phyloP scores from a whole-genome alignment of 2,797 vertebrate genomes.

The Sciurus carolinensis region DNA sequence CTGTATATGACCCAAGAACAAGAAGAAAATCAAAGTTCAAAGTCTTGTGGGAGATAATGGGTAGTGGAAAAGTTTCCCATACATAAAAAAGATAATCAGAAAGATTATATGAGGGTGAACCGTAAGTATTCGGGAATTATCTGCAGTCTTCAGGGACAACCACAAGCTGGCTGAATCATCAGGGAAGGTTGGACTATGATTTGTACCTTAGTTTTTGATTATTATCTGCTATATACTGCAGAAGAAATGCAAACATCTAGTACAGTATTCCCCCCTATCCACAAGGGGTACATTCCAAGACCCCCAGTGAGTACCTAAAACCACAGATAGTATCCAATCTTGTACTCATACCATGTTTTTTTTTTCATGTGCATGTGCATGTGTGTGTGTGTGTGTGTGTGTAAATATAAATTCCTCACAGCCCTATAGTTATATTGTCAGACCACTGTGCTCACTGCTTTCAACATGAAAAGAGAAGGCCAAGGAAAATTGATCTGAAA shows the following conservation, averaged over 20 bases:
- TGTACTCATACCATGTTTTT: too few species aligned
- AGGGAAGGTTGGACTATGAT: not conserved
- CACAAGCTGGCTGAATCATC: not conserved
- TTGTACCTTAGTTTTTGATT: not conserved
- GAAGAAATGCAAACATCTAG: constrained; percentile 20
- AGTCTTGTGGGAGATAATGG: not conserved
- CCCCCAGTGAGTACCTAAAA: not conserved
- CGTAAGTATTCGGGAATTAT: not conserved
- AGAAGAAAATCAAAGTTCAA: not conserved
- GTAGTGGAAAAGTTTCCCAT: not conserved
- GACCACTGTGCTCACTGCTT: not conserved
- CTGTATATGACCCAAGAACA: not conserved
- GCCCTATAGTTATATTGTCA: not conserved
- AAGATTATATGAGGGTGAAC: not conserved
- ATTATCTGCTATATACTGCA: not conserved
- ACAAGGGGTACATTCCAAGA: not conserved
- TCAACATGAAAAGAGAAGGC: not conserved
- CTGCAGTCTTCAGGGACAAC: not conserved
- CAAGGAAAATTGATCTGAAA: not conserved
- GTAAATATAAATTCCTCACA: not conserved
- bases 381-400: not conserved
- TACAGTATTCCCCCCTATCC: not conserved
- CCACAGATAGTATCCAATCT: not conserved
- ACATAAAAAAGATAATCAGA: not conserved
- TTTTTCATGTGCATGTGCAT: too few species aligned